Evolutionary conservation across 2,888 invertebrate genomes (phyloP), one percentile per base, ranked within the genome.

Genomic region (Cotesia congregata): DNA sequence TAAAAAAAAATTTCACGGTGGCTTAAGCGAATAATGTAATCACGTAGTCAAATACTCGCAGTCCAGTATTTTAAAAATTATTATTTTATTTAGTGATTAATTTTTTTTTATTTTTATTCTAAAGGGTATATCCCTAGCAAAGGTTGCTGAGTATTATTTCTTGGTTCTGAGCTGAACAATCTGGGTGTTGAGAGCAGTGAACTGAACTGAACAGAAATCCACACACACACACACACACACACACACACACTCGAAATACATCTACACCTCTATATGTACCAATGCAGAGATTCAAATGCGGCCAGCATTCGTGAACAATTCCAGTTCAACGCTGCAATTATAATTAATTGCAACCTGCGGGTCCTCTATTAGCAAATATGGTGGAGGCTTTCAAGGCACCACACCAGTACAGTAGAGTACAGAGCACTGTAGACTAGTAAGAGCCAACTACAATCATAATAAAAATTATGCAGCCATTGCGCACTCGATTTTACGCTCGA

Each of bases 341-440:
- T 82, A 83, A 83, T 83, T 82, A 83, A 83, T 83, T 83, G 83
- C 81, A 80, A 80, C 72, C 77, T 79, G 78, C 77, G 77, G 72
- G 79, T 70, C 76, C 75, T 75, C 78, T 77, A 79, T 79, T 80
- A 77, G 77, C 61, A 65, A 72, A 71, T 78, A 74, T 68, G 76
- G 74, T 69, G 74, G 74, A 75, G 73, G 80, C 77, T 79, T 76
- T 75, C 69, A 78, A 67, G 30, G 40, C 59, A 17, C 50, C 50
- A 50, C 50, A 50, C 50, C 50, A 67, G n/a, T n/a, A n/a, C n/a
- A n/a, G n/a, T n/a, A n/a, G 40, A 61, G 64, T 38, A 6, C 17
- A 64, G 30, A 39, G 62, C 41, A 65, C 60, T 62, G 76, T 41
- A 17, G 65, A 15, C 30, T 61, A 65, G 67, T 17, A 20, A 64